Conservation (phyloP, 2,888 invertebrate species). For the Hololepta plana region DNA sequence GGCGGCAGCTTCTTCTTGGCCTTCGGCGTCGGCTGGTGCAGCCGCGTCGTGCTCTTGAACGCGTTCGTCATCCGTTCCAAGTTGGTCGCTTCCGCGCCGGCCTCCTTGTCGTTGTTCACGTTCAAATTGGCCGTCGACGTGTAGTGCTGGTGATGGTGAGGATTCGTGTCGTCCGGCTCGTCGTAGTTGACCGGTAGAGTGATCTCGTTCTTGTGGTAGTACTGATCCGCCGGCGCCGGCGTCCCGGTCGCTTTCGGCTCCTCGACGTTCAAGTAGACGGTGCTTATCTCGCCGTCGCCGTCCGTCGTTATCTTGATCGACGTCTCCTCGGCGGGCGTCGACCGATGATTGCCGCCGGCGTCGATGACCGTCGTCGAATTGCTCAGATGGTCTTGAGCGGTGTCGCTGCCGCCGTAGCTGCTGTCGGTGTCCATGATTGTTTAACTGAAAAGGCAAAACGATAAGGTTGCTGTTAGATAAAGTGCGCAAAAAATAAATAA, state of each 20-base stretch:
- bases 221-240: conserved; percentile 9
- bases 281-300: conserved; percentile 13
- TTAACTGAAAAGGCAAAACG: too few relatives aligned
- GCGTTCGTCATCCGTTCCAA: conserved; percentile 24
- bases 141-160: conserved; percentile 17
- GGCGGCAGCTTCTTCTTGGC: conserved; percentile 12
- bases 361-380: conserved; percentile 12
- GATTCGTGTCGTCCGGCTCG: conserved; percentile 15
- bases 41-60: conserved; percentile 24
- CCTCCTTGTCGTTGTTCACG: conserved; percentile 25
- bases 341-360: conserved; percentile 10
- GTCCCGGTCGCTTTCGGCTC: conserved; percentile 8
- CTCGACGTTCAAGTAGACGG: conserved; percentile 10
- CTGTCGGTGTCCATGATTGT: conserved; percentile 30
- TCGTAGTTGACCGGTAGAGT: conserved; percentile 25
- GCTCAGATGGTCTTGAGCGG: conserved; percentile 27
- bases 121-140: conserved; percentile 24
- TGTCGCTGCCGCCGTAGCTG: conserved; percentile 28
- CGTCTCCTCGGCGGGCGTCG: conserved; percentile 10
- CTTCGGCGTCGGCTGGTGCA: conserved; percentile 17
- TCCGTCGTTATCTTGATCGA: conserved; percentile 11
- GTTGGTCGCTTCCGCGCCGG: conserved; percentile 21
- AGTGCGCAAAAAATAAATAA: conserved; percentile 1
- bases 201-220: conserved; percentile 27
- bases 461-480: too few relatives aligned